Base-by-base conservation (phyloP, 2,797 vertebrate genomes). In the Austrolebias charrua region DNA sequence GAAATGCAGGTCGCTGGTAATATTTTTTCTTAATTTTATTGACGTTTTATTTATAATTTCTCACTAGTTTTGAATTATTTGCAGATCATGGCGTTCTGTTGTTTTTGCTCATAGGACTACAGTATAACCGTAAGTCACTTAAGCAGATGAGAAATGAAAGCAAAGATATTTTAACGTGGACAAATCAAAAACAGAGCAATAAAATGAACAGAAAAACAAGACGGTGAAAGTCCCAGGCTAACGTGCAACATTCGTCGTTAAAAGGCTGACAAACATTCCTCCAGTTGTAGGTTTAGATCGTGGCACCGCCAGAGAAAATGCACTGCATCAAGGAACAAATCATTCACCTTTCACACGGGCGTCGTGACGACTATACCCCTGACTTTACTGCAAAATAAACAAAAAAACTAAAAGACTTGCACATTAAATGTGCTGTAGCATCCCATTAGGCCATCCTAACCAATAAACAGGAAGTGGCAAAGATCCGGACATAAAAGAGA, bases 351-450 rank as follows among this genome's bases (percentile, higher is more conserved):
- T 35, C 10, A 35, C 9, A 6, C 33, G 8, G 33, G 33, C 33
- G 9, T 35, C 33, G 24, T 24, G 24, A 35, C 7, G 10, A 78
- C 69, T 48, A 60, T 67, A 48, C 70, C 43, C 15, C n/a, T n/a
- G 54, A 64, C 53, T 71, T 69, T 50, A 84, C 44, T 52, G 59
- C 38, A 73, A 82, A 62, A 40, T 43, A 70, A 79, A 80, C n/a
- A 31, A 73, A 57, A 70, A 46, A 20, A 76, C 76, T 60, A 46
- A 73, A 44, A 82, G 73, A 59, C 74, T 73, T 55, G 64, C 15
- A 48, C 79, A 77, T 63, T 67, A 69, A 76, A 84, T 67, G 79
- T 83, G 80, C 70, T 80, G 51, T 29, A 61, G 72, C 63, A 60
- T 73, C 73, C 71, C 71, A 63, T 61, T 40, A 44, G 73, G 67